Evolutionary conservation across 2,797 vertebrate genomes (phyloP), one percentile per base, ranked within the genome.

Genomic region (Mustela erminea): DNA sequence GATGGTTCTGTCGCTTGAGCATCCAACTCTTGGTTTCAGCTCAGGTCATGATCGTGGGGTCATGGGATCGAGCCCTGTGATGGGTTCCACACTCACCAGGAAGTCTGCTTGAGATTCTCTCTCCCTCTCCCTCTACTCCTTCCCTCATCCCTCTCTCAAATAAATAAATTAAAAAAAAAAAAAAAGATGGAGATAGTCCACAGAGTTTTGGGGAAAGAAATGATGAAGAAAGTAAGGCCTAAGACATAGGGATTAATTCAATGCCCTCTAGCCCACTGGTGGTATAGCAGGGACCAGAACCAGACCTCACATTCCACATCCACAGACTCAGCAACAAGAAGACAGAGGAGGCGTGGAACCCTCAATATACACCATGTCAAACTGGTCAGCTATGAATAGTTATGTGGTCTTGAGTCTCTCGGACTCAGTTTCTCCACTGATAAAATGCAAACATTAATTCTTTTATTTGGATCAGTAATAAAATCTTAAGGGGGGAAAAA

Each of bases 391-490:
- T 0, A 0, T 17, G 15, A 41, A 35, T 13, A 49, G 9, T 84
- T 52, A 2, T 4, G 0, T 11, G 23, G 68, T 15, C 64, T 46
- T 12, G 43, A 54, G 5, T 49, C 17, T 49, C n/a, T 77, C 38
- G 9, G 58, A 66, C 52, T 56, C 49, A 1, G 38, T 56, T 84
- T 87, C 68, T 29, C 62, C 64, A 41, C 0, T 62, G 29, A 82
- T 27, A 77, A 93, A 82, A 62, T 46, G 4, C 17, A 95, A 75
- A 46, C 46, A 46, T 7, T 81, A 82, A 86, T 52, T 87, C 29
- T 75, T 64, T 70, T 23, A 66, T 78, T 41, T 27, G 20, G 32
- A 72, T 82, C 68, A 49, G 21, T 84, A 77, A 82, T 15, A 56
- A 72, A 32, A 85, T 62, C 20, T 49, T 81, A 56, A 74, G 35